A percentile compares a stretch with the other conserved stretches of the same genome.
phyloP scores from a whole-genome alignment of 2,797 vertebrate species.

The Poecile montanus region DNA sequence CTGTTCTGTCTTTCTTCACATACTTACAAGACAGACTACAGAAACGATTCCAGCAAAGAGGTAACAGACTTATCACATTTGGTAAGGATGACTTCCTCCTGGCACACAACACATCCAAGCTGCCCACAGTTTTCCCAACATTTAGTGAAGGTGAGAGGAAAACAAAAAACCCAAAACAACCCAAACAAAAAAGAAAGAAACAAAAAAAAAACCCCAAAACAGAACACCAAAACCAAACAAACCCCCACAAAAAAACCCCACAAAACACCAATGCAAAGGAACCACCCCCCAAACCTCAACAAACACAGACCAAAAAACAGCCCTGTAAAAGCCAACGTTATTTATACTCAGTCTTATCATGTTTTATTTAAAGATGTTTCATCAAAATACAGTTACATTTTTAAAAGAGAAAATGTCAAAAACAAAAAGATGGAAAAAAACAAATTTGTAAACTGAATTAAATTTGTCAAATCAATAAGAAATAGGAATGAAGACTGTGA shows the following conservation, averaged over 20 bases:
- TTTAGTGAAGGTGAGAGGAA: not conserved
- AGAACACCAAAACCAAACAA: not conserved
- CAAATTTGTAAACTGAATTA: not conserved
- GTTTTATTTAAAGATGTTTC: not conserved
- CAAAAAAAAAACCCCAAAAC: not conserved
- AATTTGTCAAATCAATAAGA: not conserved
- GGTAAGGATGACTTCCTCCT: not conserved
- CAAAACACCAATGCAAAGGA: not conserved
- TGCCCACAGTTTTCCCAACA: not conserved
- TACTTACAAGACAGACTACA: not conserved
- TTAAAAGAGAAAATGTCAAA: not conserved
- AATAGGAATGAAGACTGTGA: not conserved
- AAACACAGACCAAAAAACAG: not conserved
- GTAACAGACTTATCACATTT: not conserved
- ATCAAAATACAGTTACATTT: not conserved
- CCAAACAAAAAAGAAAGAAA: no score
- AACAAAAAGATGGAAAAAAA: not conserved
- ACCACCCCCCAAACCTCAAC: not conserved
- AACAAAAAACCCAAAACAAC: no score
- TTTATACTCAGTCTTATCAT: not conserved
- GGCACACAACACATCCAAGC: not conserved
- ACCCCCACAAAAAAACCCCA: not conserved
- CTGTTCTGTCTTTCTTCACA: not conserved
- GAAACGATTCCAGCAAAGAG: not conserved
- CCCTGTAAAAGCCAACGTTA: not conserved